A percentile compares a stretch with the other conserved stretches of the same genome.
Conservation (phyloP, 2,797 vertebrate species). For the Sebastes iracundus region DNA sequence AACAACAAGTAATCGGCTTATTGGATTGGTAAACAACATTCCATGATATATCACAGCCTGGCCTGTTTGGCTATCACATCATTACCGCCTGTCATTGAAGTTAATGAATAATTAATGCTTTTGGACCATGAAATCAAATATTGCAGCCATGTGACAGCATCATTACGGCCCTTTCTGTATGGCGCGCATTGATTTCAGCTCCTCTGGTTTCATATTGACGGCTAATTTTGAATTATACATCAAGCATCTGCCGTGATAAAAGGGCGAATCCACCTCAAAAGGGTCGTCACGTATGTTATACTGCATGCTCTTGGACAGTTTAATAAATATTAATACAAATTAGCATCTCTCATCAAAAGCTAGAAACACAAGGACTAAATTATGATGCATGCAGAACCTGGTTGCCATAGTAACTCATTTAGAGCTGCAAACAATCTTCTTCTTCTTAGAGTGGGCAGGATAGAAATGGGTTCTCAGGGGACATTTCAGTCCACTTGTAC, state of each 20-base stretch:
- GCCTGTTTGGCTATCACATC: background rate
- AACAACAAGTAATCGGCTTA: constrained; percentile 63
- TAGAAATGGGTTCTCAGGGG: background rate
- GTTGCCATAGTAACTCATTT: background rate
- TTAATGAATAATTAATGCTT: constrained; percentile 22
- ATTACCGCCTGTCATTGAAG: constrained; percentile 9
- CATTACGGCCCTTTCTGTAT: background rate
- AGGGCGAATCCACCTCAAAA: background rate
- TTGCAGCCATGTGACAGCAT: constrained; percentile 4
- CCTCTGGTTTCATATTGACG: background rate
- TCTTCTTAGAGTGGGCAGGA: background rate
- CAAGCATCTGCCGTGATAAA: background rate
- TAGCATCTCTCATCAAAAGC: background rate
- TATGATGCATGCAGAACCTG: background rate
- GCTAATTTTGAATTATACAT: constrained; percentile 2
- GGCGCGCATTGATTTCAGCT: background rate
- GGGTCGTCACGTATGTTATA: background rate
- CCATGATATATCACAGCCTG: constrained; percentile 8
- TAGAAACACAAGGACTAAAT: background rate
- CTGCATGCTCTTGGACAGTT: background rate
- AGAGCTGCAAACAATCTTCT: background rate
- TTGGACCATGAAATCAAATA: constrained; percentile 31
- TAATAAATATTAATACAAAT: background rate
- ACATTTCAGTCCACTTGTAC: background rate
- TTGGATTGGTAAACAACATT: constrained; percentile 48